These are phyloP conservation scores for Zapus hudsonius DNA, from an alignment of 2,113 vertebrate genomes.

Conservation along the genomic window DNA sequence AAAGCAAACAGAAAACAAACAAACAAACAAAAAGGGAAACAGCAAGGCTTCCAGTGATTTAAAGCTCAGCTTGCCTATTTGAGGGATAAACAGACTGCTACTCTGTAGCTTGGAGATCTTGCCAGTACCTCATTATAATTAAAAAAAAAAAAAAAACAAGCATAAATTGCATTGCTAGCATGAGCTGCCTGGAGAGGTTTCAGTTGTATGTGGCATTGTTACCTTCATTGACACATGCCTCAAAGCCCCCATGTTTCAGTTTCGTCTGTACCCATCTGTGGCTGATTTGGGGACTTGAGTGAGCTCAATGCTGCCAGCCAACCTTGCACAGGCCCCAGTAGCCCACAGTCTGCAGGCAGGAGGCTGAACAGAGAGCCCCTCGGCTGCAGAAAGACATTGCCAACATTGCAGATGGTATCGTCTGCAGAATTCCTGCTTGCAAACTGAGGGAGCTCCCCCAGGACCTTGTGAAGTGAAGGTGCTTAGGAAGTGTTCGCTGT, in stretches of 20 bases:
- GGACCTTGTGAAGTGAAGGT: background rate
- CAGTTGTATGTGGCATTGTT: background rate
- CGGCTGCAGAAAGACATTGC: background rate
- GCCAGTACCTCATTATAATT: constrained; percentile 52
- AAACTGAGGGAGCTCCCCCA: background rate
- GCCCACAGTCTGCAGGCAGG: background rate
- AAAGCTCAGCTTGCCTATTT: constrained; percentile 3
- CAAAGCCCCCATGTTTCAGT: background rate
- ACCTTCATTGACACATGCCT: background rate
- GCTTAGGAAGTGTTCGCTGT: background rate
- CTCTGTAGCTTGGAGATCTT: constrained; percentile 46
- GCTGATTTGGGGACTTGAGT: background rate
- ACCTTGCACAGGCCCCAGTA: background rate
- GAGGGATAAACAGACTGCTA: background rate
- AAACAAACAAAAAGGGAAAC: background rate
- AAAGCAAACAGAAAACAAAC: constrained; percentile 60
- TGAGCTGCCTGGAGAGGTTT: constrained; percentile 48
- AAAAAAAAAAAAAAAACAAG: constrained; percentile 6
- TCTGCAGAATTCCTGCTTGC: background rate
- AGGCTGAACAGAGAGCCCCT: background rate
- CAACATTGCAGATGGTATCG: background rate
- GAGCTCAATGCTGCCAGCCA: background rate
- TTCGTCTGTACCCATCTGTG: background rate
- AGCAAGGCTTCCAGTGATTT: background rate
- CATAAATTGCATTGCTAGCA: constrained; percentile 50